phyloP scores from a whole-genome alignment of 2,113 vertebrate genomes.

The Callithrix jacchus region DNA sequence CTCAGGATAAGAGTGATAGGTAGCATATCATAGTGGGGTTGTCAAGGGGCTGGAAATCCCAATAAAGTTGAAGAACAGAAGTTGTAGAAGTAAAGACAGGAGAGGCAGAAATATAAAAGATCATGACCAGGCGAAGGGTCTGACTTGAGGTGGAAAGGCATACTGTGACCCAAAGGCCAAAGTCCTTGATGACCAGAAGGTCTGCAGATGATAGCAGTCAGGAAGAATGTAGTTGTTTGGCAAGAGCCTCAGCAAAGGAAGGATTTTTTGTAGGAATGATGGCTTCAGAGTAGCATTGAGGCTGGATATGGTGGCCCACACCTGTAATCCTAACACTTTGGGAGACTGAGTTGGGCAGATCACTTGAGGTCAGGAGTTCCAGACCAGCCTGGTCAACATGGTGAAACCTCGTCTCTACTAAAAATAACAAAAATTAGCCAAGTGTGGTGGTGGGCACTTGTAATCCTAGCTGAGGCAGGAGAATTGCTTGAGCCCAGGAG shows the following conservation, averaged over 20 bases:
- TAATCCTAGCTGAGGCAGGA: too few species aligned
- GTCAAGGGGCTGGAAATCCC: not conserved
- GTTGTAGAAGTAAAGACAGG: not conserved
- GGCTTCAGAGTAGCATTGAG: not conserved
- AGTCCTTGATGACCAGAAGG: not conserved
- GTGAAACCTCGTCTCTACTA: too few species aligned
- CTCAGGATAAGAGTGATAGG: not conserved
- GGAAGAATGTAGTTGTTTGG: not conserved
- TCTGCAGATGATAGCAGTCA: not conserved
- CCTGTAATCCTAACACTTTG: too few species aligned
- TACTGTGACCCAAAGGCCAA: not conserved
- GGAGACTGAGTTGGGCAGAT: too few species aligned
- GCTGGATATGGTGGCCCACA: not conserved
- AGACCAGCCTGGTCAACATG: too few species aligned
- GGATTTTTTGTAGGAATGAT: not conserved
- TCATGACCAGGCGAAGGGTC: not conserved
- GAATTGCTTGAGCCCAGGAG: too few species aligned
- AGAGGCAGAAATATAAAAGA: not conserved
- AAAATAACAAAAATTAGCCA: too few species aligned
- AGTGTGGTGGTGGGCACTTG: too few species aligned
- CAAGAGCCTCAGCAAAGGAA: not conserved
- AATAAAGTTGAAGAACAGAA: constrained; percentile 5
- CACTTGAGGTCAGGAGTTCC: too few species aligned
- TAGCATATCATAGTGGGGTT: not conserved
- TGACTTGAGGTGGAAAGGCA: constrained; percentile 14